Percentiles rank a stretch among this genome's conserved stretches.
These are phyloP conservation scores for Beris morrisii DNA, from an alignment of 2,888 invertebrate genomes.

Conservation along the genomic window DNA sequence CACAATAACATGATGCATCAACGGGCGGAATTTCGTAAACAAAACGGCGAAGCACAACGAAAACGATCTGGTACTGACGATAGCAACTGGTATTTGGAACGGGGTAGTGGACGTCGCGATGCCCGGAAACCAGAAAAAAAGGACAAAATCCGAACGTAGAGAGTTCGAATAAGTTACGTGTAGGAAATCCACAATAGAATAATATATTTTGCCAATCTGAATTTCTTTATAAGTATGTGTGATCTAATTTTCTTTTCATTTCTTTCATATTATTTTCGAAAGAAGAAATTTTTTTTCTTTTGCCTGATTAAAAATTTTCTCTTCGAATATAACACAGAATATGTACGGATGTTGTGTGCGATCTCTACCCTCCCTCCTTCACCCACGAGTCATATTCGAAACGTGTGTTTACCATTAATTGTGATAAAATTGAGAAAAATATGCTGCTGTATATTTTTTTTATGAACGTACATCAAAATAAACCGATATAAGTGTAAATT, in stretches of 20 bases:
- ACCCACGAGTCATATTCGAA: too few species aligned
- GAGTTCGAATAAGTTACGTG: background rate
- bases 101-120: constrained; percentile 49
- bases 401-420: constrained; percentile 1
- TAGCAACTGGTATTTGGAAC: constrained; percentile 53
- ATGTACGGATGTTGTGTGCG: too few species aligned
- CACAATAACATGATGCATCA: constrained; percentile 47
- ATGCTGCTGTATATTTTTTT: constrained; percentile 26
- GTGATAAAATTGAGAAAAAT: constrained; percentile 18
- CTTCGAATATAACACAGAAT: too few species aligned
- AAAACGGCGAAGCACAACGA: background rate
- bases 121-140: constrained; percentile 43
- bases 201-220: too few species aligned
- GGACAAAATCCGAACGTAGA: constrained; percentile 5
- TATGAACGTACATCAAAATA: constrained; percentile 16
- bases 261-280: too few species aligned
- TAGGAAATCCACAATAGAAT: too few species aligned
- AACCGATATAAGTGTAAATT: background rate
- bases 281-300: too few species aligned
- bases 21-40: constrained; percentile 43
- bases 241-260: too few species aligned
- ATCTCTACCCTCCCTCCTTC: too few species aligned
- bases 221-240: too few species aligned
- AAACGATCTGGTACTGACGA: constrained; percentile 43
- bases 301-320: too few species aligned